These are phyloP conservation scores for Clusia tigrina DNA, from an alignment of 2,888 invertebrate species.

Conservation along the genomic window DNA sequence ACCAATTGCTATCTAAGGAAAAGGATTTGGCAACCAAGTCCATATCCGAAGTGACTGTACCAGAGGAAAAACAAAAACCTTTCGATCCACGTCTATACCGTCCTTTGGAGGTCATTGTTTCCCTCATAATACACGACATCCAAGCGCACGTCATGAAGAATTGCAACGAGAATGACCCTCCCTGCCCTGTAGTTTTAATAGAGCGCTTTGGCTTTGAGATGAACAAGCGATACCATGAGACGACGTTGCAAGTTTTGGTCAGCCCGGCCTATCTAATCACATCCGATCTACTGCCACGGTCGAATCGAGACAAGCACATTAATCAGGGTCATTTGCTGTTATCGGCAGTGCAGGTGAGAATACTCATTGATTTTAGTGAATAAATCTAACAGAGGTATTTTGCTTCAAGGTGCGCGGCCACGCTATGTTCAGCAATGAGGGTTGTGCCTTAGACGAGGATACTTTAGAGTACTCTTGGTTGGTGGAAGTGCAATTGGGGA, in stretches of 20 bases:
- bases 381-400: slow-evolving; percentile 28
- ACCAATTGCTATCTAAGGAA: slow-evolving; percentile 62
- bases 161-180: slow-evolving; percentile 88
- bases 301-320: slow-evolving; percentile 75
- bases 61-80: slow-evolving; percentile 72
- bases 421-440: slow-evolving; percentile 95
- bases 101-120: slow-evolving; percentile 90
- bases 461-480: slow-evolving; percentile 98
- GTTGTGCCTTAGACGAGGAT: slow-evolving; percentile 88
- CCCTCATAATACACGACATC: slow-evolving; percentile 93
- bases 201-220: slow-evolving; percentile 97
- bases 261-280: slow-evolving; percentile 88
- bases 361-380: not conserved
- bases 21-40: slow-evolving; percentile 62
- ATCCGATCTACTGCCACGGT: slow-evolving; percentile 75
- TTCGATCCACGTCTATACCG: slow-evolving; percentile 90
- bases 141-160: slow-evolving; percentile 88
- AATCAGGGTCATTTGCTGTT: slow-evolving; percentile 86
- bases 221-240: slow-evolving; percentile 92
- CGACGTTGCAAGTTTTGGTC: slow-evolving; percentile 85
- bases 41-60: slow-evolving; percentile 60
- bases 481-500: slow-evolving; percentile 92
- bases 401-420: slow-evolving; percentile 82
- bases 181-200: slow-evolving; percentile 87
- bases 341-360: slow-evolving; percentile 80